These are phyloP conservation scores for Lucilia sericata DNA, from an alignment of 1,140 invertebrate genomes.

Conservation along the genomic window DNA sequence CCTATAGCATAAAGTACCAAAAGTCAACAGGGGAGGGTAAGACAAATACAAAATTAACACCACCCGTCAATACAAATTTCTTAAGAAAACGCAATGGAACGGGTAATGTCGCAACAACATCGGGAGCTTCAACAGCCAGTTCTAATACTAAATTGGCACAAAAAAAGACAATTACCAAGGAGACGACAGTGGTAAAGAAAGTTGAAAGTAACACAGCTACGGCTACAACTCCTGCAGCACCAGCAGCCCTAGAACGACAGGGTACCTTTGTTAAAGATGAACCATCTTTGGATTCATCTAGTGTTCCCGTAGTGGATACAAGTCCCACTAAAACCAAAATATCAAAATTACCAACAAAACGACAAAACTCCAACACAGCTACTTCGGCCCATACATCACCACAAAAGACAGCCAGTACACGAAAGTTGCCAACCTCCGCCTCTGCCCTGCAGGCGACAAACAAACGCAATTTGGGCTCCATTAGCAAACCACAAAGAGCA, in stretches of 20 bases:
- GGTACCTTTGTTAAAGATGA: slow-evolving; percentile 91
- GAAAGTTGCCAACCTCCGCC: slow-evolving; percentile 45
- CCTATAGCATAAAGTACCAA: slow-evolving; percentile 69
- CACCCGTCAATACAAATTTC: slow-evolving; percentile 53
- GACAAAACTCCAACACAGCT: slow-evolving; percentile 48
- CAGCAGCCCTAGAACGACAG: slow-evolving; percentile 77
- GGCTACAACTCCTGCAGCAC: slow-evolving; percentile 49
- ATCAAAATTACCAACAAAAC: slow-evolving; percentile 62
- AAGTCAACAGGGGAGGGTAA: slow-evolving; percentile 59
- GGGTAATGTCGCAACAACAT: slow-evolving; percentile 49
- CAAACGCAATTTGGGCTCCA: slow-evolving; percentile 29
- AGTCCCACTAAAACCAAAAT: slow-evolving; percentile 66
- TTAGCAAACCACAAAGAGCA: slow-evolving; percentile 70
- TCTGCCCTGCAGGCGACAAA: neutral
- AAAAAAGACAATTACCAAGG: slow-evolving; percentile 45
- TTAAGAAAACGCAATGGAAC: slow-evolving; percentile 53
- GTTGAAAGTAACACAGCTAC: neutral
- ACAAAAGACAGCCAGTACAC: slow-evolving; percentile 47
- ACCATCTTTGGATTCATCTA: slow-evolving; percentile 67
- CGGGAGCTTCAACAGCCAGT: slow-evolving; percentile 14
- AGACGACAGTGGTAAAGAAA: slow-evolving; percentile 37
- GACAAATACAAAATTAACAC: slow-evolving; percentile 49
- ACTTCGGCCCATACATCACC: slow-evolving; percentile 44
- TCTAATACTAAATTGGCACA: slow-evolving; percentile 60
- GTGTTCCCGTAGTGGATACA: slow-evolving; percentile 69